These are phyloP conservation scores for Aphis craccivora DNA, from an alignment of 1,140 invertebrate genomes.

Conservation along the genomic window DNA sequence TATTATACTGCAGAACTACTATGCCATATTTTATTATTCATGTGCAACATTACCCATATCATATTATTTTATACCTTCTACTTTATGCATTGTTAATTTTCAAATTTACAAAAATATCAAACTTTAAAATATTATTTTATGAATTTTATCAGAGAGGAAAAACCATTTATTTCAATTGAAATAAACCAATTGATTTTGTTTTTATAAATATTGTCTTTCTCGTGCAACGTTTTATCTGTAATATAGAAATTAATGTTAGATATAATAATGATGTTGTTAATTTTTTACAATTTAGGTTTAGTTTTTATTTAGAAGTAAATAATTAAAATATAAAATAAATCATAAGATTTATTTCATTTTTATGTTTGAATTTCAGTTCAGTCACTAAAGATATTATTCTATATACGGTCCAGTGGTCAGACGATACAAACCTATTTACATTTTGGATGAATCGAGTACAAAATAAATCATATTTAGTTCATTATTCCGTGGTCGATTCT, in stretches of 20 bases:
- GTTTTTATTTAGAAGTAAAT: neutral
- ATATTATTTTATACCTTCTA: no score
- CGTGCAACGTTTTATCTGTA: neutral
- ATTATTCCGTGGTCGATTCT: slow-evolving; percentile 72
- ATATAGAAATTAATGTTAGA: neutral
- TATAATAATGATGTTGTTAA: neutral
- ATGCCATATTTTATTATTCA: no score
- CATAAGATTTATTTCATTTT: neutral
- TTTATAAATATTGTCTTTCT: neutral
- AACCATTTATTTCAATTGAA: neutral
- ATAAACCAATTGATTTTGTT: neutral
- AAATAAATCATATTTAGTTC: slow-evolving; percentile 71
- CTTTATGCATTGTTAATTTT: neutral
- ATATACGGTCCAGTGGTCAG: slow-evolving; percentile 79
- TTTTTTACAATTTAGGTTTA: neutral
- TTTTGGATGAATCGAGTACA: slow-evolving; percentile 89
- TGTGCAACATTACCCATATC: no score
- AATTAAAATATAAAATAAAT: neutral
- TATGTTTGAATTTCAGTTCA: neutral
- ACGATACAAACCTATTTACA: slow-evolving; percentile 68
- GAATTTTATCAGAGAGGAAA: neutral
- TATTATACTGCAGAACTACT: neutral
- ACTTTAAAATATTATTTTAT: neutral
- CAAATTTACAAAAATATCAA: neutral
- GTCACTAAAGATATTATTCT: slow-evolving; percentile 71